These are phyloP conservation scores for Diadophis punctatus DNA, from an alignment of 2,113 vertebrate genomes.

Conservation along the genomic window DNA sequence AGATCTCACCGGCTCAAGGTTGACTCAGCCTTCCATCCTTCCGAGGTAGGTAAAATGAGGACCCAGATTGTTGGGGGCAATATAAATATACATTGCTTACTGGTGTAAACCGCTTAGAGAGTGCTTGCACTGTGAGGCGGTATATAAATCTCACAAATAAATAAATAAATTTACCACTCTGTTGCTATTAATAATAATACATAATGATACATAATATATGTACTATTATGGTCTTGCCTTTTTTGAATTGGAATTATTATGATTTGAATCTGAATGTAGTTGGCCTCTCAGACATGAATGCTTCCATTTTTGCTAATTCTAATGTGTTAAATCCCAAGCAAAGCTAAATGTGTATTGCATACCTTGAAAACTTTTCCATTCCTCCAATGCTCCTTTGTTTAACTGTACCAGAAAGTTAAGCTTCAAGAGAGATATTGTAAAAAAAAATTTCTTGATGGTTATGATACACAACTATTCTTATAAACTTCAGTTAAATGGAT, in stretches of 20 bases:
- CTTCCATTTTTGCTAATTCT: neutral
- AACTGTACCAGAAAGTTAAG: neutral
- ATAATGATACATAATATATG: neutral
- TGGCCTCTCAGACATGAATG: neutral
- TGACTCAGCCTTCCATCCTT: no score
- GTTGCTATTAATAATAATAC: no score
- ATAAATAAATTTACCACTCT: no score
- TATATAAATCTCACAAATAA: no score
- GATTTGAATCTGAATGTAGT: neutral
- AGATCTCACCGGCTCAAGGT: no score
- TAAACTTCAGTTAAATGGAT: slow-evolving; percentile 21
- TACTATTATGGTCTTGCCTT: neutral
- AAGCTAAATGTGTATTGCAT: neutral
- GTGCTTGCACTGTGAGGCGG: no score
- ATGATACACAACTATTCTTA: slow-evolving; percentile 34
- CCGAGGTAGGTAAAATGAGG: no score
- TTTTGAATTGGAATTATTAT: neutral
- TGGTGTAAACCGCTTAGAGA: no score
- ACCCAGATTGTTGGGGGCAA: no score
- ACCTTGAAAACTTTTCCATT: neutral
- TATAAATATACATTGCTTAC: no score
- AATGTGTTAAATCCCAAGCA: neutral
- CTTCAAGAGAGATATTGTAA: slow-evolving; percentile 36
- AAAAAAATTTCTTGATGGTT: slow-evolving; percentile 34
- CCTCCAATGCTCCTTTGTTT: neutral